These are phyloP conservation scores for Platycheirus rosarum DNA, from an alignment of 2,888 invertebrate genomes.

Conservation along the genomic window DNA sequence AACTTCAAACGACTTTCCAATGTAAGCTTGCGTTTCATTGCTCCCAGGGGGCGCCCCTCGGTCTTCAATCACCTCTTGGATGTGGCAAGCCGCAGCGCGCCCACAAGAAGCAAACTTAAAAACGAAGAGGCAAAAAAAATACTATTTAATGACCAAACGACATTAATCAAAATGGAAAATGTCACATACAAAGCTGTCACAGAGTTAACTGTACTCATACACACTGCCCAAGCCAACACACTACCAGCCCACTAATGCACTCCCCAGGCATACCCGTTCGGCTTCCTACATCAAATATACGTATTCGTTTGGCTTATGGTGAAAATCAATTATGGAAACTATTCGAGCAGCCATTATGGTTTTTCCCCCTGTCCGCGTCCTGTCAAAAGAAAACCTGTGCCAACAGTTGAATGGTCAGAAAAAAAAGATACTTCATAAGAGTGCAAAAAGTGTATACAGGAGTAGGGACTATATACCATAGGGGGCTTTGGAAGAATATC, in stretches of 20 bases:
- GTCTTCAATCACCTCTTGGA: slow-evolving; percentile 30
- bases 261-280: slow-evolving; percentile 1
- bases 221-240: slow-evolving; percentile 22
- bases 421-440: neutral
- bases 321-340: slow-evolving; percentile 74
- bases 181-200: slow-evolving; percentile 64
- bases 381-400: slow-evolving; percentile 37
- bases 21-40: slow-evolving; percentile 67
- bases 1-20: slow-evolving; percentile 46
- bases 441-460: slow-evolving; percentile 20
- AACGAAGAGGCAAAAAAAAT: slow-evolving; percentile 1
- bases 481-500: slow-evolving; percentile 37
- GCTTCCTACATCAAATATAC: no score
- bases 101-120: slow-evolving; percentile 29
- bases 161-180: slow-evolving; percentile 74
- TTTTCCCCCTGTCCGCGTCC: slow-evolving; percentile 58
- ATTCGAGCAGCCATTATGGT: slow-evolving; percentile 74
- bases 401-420: neutral
- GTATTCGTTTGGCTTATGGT: slow-evolving; percentile 52
- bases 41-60: slow-evolving; percentile 47
- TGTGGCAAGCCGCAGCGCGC: slow-evolving; percentile 27
- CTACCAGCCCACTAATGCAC: slow-evolving; percentile 7
- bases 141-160: slow-evolving; percentile 43
- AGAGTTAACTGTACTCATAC: slow-evolving; percentile 51
- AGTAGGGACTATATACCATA: neutral